Conservation (phyloP, 2,113 vertebrate genomes). For the Dromas ardeola region DNA sequence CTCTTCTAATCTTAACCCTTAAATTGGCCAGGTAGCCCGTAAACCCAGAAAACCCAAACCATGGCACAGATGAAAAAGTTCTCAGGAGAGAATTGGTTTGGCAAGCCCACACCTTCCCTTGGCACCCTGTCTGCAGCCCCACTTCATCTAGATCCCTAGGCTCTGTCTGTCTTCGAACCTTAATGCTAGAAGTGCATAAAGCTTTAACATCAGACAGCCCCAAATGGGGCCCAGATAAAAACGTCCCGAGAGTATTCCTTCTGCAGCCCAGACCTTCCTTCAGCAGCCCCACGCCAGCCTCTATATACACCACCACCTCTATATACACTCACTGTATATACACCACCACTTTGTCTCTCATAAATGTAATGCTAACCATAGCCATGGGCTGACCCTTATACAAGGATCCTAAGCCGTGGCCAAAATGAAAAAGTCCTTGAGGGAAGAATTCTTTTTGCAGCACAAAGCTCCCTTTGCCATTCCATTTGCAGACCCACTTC, state of each 20-base stretch:
- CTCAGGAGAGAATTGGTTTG: neutral
- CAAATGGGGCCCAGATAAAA: neutral
- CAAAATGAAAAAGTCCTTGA: neutral
- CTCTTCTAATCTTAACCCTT: neutral
- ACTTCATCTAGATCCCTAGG: neutral
- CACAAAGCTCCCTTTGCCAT: neutral
- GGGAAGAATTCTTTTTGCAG: neutral
- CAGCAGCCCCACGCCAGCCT: neutral
- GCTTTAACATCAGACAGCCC: neutral
- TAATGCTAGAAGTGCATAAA: neutral
- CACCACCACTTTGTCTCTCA: neutral
- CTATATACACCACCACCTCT: neutral
- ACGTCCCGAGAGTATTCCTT: neutral
- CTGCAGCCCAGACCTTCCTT: neutral
- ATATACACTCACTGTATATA: too few species aligned
- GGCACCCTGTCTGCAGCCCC: neutral
- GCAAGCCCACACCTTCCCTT: neutral
- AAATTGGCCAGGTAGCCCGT: neutral
- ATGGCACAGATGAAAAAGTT: neutral
- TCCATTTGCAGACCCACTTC: neutral
- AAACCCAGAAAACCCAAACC: neutral
- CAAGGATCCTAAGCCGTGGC: neutral
- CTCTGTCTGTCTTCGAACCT: neutral
- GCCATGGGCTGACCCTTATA: neutral
- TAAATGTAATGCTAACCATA: neutral